phyloP scores from a whole-genome alignment of 1,140 invertebrate genomes.

The Magallana gigas region DNA sequence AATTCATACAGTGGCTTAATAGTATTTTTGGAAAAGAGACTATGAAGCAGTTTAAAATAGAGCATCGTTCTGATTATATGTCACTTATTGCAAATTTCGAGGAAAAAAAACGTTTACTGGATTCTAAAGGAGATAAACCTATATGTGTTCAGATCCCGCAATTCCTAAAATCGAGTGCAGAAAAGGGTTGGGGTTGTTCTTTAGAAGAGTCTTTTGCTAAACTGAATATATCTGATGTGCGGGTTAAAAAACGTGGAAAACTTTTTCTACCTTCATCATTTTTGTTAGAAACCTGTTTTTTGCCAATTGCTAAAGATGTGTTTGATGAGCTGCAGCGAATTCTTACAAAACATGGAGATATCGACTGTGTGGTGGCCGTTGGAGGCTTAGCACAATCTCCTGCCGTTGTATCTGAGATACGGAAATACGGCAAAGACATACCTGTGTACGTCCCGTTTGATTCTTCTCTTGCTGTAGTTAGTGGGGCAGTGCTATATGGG shows the following conservation, averaged over 20 bases:
- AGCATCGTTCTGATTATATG: constrained; percentile 31
- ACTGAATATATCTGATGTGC: background rate
- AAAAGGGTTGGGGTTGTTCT: background rate
- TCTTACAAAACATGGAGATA: constrained; percentile 5
- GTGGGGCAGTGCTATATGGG: constrained; percentile 27
- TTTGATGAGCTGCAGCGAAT: background rate
- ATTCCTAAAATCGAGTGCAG: background rate
- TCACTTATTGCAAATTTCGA: constrained; percentile 16
- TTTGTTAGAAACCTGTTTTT: background rate
- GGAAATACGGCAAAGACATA: background rate
- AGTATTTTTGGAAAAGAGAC: background rate
- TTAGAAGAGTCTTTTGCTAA: background rate
- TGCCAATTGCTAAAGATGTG: background rate
- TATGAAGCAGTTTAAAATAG: constrained; percentile 13
- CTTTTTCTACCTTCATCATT: background rate
- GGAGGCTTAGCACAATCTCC: constrained; percentile 12
- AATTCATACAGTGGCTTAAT: background rate
- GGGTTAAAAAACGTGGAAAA: background rate
- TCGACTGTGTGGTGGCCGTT: background rate
- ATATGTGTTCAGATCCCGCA: background rate
- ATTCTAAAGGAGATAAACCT: background rate
- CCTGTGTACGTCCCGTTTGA: constrained; percentile 30
- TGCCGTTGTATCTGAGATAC: background rate
- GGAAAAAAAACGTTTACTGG: background rate
- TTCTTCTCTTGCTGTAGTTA: constrained; percentile 1